Evolutionary conservation across 2,113 vertebrate species (phyloP), one percentile per base, ranked within the genome.

Genomic region (Cepphus grylle): DNA sequence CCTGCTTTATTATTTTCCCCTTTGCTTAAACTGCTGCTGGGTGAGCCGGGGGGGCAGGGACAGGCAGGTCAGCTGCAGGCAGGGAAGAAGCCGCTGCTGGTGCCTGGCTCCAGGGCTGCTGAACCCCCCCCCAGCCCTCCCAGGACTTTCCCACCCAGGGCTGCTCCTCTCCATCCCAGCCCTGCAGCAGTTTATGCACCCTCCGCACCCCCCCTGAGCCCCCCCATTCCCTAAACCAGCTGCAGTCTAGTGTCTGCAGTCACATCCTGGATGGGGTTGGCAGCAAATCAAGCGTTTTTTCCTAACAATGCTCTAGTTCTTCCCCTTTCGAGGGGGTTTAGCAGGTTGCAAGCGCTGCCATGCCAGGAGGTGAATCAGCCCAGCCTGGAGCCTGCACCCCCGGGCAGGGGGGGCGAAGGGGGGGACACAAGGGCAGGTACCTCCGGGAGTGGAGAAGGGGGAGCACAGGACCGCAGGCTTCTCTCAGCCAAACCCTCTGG

Each of bases 201-300:
- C 14, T 7, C 14, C 5, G 0, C 1, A 4, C 11, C 13, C 22
- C 20, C 12, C 1, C 14, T 5, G 1, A 13, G 3, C 3, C 22
- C 15, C 49, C 4, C 15, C 6, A 4, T 10, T 22, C n/a, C 42
- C 32, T 70, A 34, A 91, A 47, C 8, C 45, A 83, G 43, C 52
- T 29, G 43, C 50, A 82, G 15, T 3, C 61, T 85, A 29, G 3
- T 13, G 8, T 59, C 83, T 81, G 63, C 56, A 74, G 29, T 5
- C 12, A 0, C 91, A 58, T 70, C 42, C 76, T 86, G 72, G 7
- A 42, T 38, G 72, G 15, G 36, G 5, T 3, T 83, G 86, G 72
- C 86, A 94, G 73, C 18, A 78, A 84, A 91, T 8, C 0, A 2
- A 71, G 56, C 4, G 3, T 15, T 90, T 83, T 88, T 83, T 9